Evolutionary conservation across 2,888 invertebrate species (phyloP).

Genomic region (Reticulitermes lucifugus): DNA sequence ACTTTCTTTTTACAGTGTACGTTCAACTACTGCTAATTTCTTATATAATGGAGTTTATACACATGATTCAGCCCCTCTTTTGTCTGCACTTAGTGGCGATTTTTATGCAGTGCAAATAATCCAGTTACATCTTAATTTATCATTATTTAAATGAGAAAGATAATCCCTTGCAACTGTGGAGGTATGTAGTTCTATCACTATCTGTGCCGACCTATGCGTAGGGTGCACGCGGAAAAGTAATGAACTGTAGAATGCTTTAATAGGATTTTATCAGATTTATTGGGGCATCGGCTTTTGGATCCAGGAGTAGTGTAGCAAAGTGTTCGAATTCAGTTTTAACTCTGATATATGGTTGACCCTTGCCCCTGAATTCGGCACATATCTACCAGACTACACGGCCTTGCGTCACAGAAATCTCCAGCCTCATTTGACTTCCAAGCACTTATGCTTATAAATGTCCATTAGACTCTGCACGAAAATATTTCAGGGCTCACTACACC

Average conservation of each 20-base stretch:
- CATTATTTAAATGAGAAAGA: conserved; percentile 4
- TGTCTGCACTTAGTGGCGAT: not conserved
- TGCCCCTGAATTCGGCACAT: too few relatives aligned
- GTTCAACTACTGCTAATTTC: not conserved
- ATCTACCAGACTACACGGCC: too few relatives aligned
- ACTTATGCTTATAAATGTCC: too few relatives aligned
- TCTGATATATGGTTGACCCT: too few relatives aligned
- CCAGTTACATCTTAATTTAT: not conserved
- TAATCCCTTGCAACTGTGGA: not conserved
- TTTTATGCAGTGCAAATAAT: not conserved
- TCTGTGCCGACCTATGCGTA: not conserved
- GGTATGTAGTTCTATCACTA: not conserved
- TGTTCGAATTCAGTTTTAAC: too few relatives aligned
- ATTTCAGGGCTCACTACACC: too few relatives aligned
- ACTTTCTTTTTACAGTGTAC: not conserved
- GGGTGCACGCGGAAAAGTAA: not conserved
- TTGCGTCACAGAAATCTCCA: too few relatives aligned
- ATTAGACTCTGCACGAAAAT: too few relatives aligned
- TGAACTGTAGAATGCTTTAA: not conserved
- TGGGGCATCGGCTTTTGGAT: not conserved
- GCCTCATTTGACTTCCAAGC: too few relatives aligned
- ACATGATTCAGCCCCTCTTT: not conserved
- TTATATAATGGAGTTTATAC: not conserved
- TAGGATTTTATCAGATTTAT: not conserved
- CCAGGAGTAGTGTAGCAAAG: too few relatives aligned